Evolutionary conservation across 2,113 vertebrate genomes (phyloP).

Genomic region (Zootoca vivipara): DNA sequence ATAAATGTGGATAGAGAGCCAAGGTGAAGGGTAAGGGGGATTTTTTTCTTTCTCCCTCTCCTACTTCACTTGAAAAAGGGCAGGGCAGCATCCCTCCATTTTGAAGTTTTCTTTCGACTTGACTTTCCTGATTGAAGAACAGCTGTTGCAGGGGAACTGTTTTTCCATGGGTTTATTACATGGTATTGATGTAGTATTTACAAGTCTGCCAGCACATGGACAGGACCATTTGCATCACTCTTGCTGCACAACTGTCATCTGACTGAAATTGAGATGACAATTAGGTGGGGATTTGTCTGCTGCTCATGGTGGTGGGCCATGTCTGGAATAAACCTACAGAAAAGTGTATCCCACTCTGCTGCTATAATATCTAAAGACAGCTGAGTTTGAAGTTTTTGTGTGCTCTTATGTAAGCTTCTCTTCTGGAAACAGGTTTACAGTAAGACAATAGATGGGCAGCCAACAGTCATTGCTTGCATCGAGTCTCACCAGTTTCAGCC

Average conservation of each 20-base stretch:
- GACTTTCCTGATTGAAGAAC: too few relatives aligned
- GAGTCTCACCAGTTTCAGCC: constrained; percentile 97
- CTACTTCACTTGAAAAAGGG: too few relatives aligned
- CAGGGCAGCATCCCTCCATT: too few relatives aligned
- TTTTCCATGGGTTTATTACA: background rate
- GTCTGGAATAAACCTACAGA: background rate
- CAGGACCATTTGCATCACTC: background rate
- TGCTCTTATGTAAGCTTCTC: constrained; percentile 43
- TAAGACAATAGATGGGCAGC: constrained; percentile 95
- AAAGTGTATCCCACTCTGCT: background rate
- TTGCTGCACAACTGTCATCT: background rate
- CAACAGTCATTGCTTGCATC: constrained; percentile 95
- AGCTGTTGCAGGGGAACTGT: too few relatives aligned
- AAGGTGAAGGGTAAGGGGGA: too few relatives aligned
- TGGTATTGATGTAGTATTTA: background rate
- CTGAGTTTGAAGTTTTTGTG: background rate
- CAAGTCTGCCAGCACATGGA: background rate
- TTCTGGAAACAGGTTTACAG: constrained; percentile 87
- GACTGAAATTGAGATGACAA: background rate
- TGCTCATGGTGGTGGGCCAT: background rate
- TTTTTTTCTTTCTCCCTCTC: too few relatives aligned
- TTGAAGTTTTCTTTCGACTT: too few relatives aligned
- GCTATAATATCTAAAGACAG: constrained; percentile 24
- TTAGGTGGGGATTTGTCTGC: background rate
- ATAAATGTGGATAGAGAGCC: too few relatives aligned